Evolutionary conservation across 2,888 invertebrate species (phyloP).

Genomic region (Habroteleia sp.): DNA sequence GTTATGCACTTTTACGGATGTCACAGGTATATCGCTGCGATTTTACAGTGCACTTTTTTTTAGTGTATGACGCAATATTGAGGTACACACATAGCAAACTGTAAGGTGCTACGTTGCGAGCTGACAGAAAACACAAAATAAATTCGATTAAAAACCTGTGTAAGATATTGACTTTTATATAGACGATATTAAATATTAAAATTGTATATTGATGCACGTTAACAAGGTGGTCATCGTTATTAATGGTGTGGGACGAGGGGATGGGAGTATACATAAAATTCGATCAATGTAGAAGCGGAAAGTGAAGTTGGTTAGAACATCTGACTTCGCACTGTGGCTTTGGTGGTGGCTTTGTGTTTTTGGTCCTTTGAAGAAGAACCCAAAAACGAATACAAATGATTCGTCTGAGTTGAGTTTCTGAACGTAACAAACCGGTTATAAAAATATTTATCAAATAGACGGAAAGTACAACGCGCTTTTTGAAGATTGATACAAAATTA

Average conservation of each 20-base stretch:
- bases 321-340: slow-evolving; percentile 52
- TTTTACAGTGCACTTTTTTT: slow-evolving; percentile 24
- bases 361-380: too few species aligned
- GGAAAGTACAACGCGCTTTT: slow-evolving; percentile 15
- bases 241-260: slow-evolving; percentile 10
- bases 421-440: slow-evolving; percentile 33
- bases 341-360: slow-evolving; percentile 14
- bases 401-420: slow-evolving; percentile 4
- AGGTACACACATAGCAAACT: slow-evolving; percentile 46
- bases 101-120: slow-evolving; percentile 11
- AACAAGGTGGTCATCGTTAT: slow-evolving; percentile 33
- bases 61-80: slow-evolving; percentile 25
- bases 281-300: slow-evolving; percentile 25
- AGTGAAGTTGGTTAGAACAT: slow-evolving; percentile 37
- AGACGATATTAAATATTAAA: slow-evolving; percentile 28
- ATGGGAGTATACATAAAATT: slow-evolving; percentile 7
- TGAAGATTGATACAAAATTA: slow-evolving; percentile 33
- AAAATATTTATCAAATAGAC: slow-evolving; percentile 43
- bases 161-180: slow-evolving; percentile 47
- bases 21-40: slow-evolving; percentile 1
- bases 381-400: slow-evolving; percentile 8
- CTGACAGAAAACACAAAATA: slow-evolving; percentile 42
- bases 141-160: slow-evolving; percentile 28
- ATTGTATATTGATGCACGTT: slow-evolving; percentile 40
- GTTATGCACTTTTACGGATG: neutral